A percentile compares a stretch with the other conserved stretches of the same genome.
Evolutionary conservation across 2,888 invertebrate species (phyloP).

Genomic region (Hypselothyrea guttata): DNA sequence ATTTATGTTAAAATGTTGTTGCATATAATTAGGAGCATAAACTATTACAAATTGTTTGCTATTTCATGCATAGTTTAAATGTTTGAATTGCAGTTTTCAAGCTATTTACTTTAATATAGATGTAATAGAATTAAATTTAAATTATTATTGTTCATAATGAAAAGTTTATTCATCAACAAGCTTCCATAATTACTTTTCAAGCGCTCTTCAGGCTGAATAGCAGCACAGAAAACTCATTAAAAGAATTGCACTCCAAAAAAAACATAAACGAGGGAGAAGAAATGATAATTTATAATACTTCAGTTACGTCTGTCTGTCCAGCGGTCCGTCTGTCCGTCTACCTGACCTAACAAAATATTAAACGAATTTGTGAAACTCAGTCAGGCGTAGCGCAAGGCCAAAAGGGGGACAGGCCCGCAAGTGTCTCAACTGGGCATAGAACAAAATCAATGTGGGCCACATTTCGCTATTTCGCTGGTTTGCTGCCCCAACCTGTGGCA

Average conservation of each 20-base stretch:
- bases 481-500: constrained; percentile 30
- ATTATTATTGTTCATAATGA: no score
- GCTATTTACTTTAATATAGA: no score
- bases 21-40: no score
- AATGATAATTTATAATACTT: constrained; percentile 65
- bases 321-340: constrained; percentile 36
- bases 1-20: no score
- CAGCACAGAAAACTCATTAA: constrained; percentile 62
- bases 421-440: background rate
- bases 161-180: constrained; percentile 13
- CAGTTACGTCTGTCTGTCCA: constrained; percentile 29
- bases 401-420: constrained; percentile 6
- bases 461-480: background rate
- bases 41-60: no score
- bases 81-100: no score
- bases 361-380: constrained; percentile 64
- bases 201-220: constrained; percentile 49
- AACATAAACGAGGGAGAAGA: constrained; percentile 16
- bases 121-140: no score
- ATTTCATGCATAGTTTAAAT: no score
- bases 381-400: constrained; percentile 30
- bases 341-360: constrained; percentile 67
- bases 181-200: constrained; percentile 63
- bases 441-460: background rate
- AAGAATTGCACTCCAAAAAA: constrained; percentile 51